phyloP scores from a whole-genome alignment of 2,797 vertebrate species.

The Lepilemur ruficaudatus region DNA sequence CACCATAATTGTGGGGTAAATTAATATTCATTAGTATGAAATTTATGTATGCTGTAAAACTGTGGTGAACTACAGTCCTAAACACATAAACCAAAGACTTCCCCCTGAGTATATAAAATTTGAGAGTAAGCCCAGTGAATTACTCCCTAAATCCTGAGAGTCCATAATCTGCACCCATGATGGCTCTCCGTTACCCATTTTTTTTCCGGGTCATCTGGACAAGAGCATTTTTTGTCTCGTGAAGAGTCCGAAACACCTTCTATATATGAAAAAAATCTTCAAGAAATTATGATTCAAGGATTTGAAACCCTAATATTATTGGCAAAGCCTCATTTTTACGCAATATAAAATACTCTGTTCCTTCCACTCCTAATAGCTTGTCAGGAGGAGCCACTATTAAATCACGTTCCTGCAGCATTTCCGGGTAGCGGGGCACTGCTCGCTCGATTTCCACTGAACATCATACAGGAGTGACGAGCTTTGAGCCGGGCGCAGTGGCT shows the following conservation, averaged over 20 bases:
- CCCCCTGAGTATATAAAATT: not conserved
- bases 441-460: conserved; percentile 88
- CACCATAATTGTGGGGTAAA: not conserved
- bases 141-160: not conserved
- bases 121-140: not conserved
- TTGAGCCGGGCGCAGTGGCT: too few species aligned
- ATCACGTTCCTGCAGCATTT: conserved; percentile 88
- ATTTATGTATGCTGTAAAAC: not conserved
- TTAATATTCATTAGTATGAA: not conserved
- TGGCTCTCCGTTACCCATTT: not conserved
- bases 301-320: conserved; percentile 59
- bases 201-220: not conserved
- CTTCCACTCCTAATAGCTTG: conserved; percentile 84
- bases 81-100: not conserved
- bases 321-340: conserved; percentile 78
- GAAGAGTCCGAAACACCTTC: not conserved
- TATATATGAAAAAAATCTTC: not conserved
- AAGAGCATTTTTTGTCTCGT: not conserved
- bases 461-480: conserved; percentile 90
- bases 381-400: conserved; percentile 87
- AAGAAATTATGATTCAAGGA: conserved; percentile 16
- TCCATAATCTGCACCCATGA: not conserved
- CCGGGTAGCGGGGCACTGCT: conserved; percentile 78
- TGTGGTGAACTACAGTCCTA: not conserved
- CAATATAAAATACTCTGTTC: conserved; percentile 73